Evolutionary conservation across 2,888 invertebrate species (phyloP), one percentile per base, ranked within the genome.

Genomic region (Eulithis prunata): DNA sequence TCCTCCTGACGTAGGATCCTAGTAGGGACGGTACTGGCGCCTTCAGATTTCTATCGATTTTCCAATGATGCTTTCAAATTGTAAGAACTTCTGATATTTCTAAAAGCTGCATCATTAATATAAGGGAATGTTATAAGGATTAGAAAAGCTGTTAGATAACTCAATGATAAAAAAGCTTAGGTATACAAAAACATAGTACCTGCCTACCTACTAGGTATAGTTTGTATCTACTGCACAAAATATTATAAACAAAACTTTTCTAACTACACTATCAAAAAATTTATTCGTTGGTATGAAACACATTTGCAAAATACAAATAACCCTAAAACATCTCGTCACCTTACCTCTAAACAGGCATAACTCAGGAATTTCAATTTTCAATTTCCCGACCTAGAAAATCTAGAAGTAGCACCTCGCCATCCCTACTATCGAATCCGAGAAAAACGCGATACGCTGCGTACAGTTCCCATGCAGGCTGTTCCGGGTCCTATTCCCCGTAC

Each of bases 401-500:
- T 21, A 21, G 28, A 43, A 12, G 3, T 43, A 2, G 55, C 55
- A 45, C n/a, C 12, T 43, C 6, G 38, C 53, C 53, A 36, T 67
- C 71, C 65, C 80, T 78, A 80, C 62, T 76, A 78, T 77, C 51
- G 43, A 28, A 67, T 77, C 78, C 74, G 71, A 86, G 81, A 87
- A 87, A 88, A 87, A 85, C 82, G 46, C 69, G 68, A 59, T 63
- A 68, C 81, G 69, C 75, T 77, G 77, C 77, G 79, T 77, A 80
- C 82, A 82, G 84, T 90, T 90, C 91, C 90, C 90, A 90, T 81
- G 81, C 76, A 71, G 57, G 66, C 21, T 69, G 89, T 91, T 92
- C 91, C 92, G 90, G 90, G 92, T 90, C 86, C 73, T 79, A 77
- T 92, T 92, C 92, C 84, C 70, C 79, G 89, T 90, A 90, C 58